A percentile compares a stretch with the other conserved stretches of the same genome.
phyloP scores from a whole-genome alignment of 2,797 vertebrate species.

The Syngnathus rostellatus region DNA sequence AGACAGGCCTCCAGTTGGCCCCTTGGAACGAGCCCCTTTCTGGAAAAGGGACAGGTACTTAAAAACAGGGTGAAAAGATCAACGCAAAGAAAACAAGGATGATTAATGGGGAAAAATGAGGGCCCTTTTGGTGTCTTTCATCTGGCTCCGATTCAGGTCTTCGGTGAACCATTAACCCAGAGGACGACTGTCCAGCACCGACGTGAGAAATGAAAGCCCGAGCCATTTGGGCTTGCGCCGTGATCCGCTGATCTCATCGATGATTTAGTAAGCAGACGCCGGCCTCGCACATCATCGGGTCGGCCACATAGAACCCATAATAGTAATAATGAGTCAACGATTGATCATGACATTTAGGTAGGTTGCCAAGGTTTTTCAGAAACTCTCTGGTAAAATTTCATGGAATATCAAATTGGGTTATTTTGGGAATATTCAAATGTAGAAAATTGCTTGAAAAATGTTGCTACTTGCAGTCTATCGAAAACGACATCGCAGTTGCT shows the following conservation, averaged over 20 bases:
- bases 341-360: not conserved
- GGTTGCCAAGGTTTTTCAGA: not conserved
- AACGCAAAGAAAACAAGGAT: conserved; percentile 72
- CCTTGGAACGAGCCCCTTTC: conserved; percentile 64
- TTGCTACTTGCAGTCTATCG: too few relatives aligned
- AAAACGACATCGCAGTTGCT: too few relatives aligned
- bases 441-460: too few relatives aligned
- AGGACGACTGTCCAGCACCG: conserved; percentile 70
- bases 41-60: conserved; percentile 73
- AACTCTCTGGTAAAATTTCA: not conserved
- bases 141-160: conserved; percentile 73
- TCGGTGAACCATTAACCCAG: conserved; percentile 70
- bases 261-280: conserved; percentile 28
- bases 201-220: conserved; percentile 72
- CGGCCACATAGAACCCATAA: not conserved
- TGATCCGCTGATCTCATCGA: conserved; percentile 31
- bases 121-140: conserved; percentile 70
- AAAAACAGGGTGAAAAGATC: conserved; percentile 75
- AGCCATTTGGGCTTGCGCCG: conserved; percentile 38
- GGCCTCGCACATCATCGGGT: not conserved
- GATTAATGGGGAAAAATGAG: conserved; percentile 74
- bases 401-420: not conserved
- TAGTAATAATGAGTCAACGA: too few relatives aligned
- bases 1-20: conserved; percentile 57
- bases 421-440: too few relatives aligned